Conservation (phyloP, 2,888 invertebrate species). For the Spilosoma lubricipeda region DNA sequence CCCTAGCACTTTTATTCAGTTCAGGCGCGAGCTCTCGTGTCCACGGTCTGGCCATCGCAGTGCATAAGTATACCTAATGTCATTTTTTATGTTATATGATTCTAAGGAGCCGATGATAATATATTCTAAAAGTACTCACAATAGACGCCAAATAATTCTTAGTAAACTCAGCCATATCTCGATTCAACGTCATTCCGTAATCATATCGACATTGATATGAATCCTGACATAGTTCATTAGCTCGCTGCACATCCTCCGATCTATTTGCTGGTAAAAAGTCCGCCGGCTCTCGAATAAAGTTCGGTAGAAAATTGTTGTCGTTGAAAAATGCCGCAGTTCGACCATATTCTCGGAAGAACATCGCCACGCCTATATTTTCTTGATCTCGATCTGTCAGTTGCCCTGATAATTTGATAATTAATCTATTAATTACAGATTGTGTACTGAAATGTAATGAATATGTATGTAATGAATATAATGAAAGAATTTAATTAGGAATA, state of each 20-base stretch:
- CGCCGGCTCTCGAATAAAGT: conserved; percentile 89
- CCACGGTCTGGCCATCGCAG: too few species aligned
- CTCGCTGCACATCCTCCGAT: conserved; percentile 87
- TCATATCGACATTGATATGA: conserved; percentile 96
- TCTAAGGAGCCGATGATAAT: background rate
- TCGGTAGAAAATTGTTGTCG: conserved; percentile 91
- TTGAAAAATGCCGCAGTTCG: conserved; percentile 93
- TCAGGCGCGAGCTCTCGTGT: too few species aligned
- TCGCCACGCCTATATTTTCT: conserved; percentile 89
- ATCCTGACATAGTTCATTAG: conserved; percentile 91
- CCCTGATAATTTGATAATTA: conserved; percentile 82
- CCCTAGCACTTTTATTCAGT: too few species aligned
- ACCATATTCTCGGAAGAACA: conserved; percentile 93
- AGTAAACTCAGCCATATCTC: conserved; percentile 95
- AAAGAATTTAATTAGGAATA: background rate
- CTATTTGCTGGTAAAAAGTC: conserved; percentile 92
- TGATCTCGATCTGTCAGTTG: conserved; percentile 92
- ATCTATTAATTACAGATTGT: background rate
- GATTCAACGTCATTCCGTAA: conserved; percentile 93
- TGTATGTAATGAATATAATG: too few species aligned
- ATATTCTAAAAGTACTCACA: conserved; percentile 66
- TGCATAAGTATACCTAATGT: too few species aligned
- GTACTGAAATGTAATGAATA: too few species aligned
- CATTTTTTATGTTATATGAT: too few species aligned
- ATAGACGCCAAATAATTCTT: conserved; percentile 91